Evolutionary conservation across 2,797 vertebrate genomes (phyloP), one percentile per base, ranked within the genome.

Genomic region (Orestias chungarensis): DNA sequence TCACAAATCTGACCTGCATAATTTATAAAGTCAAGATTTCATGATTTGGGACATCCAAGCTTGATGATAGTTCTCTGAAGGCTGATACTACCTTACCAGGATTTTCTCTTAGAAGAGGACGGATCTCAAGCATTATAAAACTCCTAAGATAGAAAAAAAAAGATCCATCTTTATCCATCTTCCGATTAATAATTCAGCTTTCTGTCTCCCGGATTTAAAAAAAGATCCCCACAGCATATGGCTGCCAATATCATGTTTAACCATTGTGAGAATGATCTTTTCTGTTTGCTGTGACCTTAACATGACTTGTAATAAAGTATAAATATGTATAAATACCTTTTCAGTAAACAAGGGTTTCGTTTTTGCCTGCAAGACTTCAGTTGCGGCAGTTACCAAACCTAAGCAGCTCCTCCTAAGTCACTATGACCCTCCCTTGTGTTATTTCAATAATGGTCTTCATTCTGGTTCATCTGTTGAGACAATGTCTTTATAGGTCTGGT

Each of bases 61-160:
- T 52, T 57, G 73, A 82, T 49, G 70, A 49, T 68, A 40, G 66
- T 66, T 82, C 68, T 79, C 67, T 33, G 43, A 64, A 44, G 74
- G 42, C 42, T 70, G 54, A 79, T 33, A 12, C 2, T 44, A 62
- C 62, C 52, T 62, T 72, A 80, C 75, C 46, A 50, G 70, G 57
- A 82, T 81, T 17, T 59, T 29, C 25, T 43, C 50, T 73, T 71
- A 79, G 55, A 81, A 64, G 50, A 68, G 38, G 27, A 49, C 46
- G 0, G 1, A 76, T 23, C 64, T 70, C 20, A n/a, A 67, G n/a
- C 27, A 33, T 64, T 68, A 47, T 64, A 15, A 47, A 71, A 70
- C n/a, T 40, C 40, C 18, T 78, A 75, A 35, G 6, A 33, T 4
- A 70, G 27, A 70, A 52, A 79, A 70, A 38, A 78, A n/a, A n/a